Evolutionary conservation across 2,797 vertebrate genomes (phyloP), one percentile per base, ranked within the genome.

Genomic region (Cynodonichthys magdalenae): DNA sequence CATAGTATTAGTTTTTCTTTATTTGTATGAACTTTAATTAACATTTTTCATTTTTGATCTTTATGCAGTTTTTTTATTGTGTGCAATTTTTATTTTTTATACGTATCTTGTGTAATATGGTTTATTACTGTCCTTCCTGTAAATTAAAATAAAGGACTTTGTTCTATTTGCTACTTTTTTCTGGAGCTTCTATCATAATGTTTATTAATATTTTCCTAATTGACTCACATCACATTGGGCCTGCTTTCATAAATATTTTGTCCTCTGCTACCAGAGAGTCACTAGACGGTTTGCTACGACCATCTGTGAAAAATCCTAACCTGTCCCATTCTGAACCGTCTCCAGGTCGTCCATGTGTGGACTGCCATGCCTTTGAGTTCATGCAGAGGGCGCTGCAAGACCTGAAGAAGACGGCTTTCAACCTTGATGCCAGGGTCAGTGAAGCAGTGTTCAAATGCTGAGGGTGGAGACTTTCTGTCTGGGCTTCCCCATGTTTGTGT

Each of bases 351-450:
- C 97, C 96, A 1, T 99, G 96, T 62, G 96, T 98, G 69, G 96
- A 99, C 78, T 99, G 97, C 74, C 96, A 97, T 62, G 96, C 96
- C 0, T 99, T 99, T 82, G 96, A 99, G 90, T 99, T 99, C 73
- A 97, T 99, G 97, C 96, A 99, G 93, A 94, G 96, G 84, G 96
- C 97, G 45, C 90, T 99, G 86, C 95, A 96, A 87, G 96, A 98
- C 78, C 88, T 99, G 14, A 95, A 95, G 85, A 98, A 94, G 92
- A 96, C 96, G 0, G 96, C 95, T 0, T 94, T 93, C 70, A 96
- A 90, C 84, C 94, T 98, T 1, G 96, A 99, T 78, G 91, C 94
- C 1, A 85, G 95, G 93, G 97, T 98, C 87, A 61, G 92, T 60
- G 31, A 50, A 36, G 27, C 3, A 4, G 18, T 10, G 11, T 15